Evolutionary conservation across 2,113 vertebrate species (phyloP).

Genomic region (Anarhynchus alexandrinus): DNA sequence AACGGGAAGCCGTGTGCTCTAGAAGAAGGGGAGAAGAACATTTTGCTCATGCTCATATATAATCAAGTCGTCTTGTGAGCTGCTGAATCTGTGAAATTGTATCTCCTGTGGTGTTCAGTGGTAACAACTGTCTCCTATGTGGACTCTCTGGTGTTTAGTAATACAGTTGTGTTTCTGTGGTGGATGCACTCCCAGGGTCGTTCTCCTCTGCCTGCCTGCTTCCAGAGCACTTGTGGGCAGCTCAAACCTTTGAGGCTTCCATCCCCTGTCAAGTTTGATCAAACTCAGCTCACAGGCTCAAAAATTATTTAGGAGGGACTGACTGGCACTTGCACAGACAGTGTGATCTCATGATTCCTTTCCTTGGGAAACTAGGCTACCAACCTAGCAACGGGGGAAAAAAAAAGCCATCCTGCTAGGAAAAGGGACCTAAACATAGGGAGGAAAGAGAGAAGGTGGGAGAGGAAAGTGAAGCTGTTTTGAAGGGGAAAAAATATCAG

Average conservation of each 20-base stretch:
- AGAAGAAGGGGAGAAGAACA: constrained; percentile 1
- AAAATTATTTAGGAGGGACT: constrained; percentile 19
- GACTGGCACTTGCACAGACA: constrained; percentile 45
- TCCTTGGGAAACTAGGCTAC: constrained; percentile 40
- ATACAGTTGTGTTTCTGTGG: neutral
- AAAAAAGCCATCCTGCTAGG: neutral
- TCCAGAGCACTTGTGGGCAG: neutral
- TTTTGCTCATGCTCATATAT: neutral
- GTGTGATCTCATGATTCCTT: constrained; percentile 35
- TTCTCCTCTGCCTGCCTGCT: neutral
- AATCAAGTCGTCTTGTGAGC: neutral
- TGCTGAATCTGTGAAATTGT: neutral
- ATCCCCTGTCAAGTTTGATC: neutral
- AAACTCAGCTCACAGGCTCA: constrained; percentile 6
- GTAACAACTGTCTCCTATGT: neutral
- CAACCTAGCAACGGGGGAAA: neutral
- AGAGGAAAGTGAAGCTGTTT: neutral
- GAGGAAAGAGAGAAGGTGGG: neutral
- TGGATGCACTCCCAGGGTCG: neutral
- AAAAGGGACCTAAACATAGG: neutral
- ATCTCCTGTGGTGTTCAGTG: neutral
- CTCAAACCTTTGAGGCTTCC: neutral
- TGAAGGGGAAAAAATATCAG: neutral
- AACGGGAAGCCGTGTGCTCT: neutral
- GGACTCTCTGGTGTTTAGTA: constrained; percentile 6